These are phyloP conservation scores for Brachypteracias leptosomus DNA, from an alignment of 2,113 vertebrate genomes.

Conservation along the genomic window DNA sequence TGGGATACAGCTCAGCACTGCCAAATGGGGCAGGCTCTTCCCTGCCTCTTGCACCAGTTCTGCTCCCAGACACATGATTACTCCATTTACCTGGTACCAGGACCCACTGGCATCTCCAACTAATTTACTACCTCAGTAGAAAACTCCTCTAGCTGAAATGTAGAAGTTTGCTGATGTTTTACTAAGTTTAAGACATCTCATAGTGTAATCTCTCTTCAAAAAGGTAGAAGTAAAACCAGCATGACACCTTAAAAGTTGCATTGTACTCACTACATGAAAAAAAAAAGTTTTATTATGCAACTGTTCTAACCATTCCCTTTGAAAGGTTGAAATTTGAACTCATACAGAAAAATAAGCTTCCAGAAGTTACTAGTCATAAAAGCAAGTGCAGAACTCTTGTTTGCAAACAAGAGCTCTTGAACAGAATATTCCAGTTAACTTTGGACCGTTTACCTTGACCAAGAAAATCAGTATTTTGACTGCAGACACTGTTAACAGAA, in stretches of 20 bases:
- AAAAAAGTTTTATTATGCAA: fast-evolving
- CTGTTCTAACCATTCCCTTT: neutral
- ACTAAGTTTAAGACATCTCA: neutral
- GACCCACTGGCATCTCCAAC: neutral
- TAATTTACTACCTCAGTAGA: neutral
- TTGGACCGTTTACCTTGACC: neutral
- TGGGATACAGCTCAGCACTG: neutral
- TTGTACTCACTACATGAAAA: neutral
- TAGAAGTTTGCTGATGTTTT: neutral
- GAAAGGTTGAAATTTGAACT: neutral
- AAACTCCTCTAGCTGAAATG: neutral
- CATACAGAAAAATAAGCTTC: neutral
- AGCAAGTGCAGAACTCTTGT: neutral
- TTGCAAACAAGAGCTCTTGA: neutral
- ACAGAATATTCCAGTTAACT: neutral
- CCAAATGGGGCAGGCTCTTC: neutral
- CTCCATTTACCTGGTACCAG: neutral
- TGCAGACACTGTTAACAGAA: neutral
- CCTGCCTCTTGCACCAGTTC: neutral
- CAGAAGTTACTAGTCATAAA: neutral
- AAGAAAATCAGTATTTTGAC: neutral
- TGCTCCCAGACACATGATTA: neutral
- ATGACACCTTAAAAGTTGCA: neutral
- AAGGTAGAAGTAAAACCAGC: neutral
- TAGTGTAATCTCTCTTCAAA: neutral